Percentiles rank a stretch among this genome's conserved stretches.
These are phyloP conservation scores for Drosophila seclusa DNA, from an alignment of 2,888 invertebrate species.

Conservation along the genomic window DNA sequence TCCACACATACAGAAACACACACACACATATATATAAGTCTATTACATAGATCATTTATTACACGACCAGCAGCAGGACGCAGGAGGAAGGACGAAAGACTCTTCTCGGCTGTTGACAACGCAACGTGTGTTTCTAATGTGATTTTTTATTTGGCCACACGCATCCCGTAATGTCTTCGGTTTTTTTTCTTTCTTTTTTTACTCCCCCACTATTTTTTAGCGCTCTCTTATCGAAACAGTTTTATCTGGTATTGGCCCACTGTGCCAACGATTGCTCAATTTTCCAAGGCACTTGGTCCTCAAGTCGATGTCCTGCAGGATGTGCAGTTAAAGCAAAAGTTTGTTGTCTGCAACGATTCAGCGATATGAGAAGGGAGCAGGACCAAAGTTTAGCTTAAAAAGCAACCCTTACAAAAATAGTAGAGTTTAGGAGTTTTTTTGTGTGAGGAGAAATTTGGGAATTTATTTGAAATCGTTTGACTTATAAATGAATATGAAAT, in stretches of 20 bases:
- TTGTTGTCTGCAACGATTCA: slow-evolving; percentile 3
- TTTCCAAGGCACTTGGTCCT: slow-evolving; percentile 49
- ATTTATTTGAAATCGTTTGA: background rate
- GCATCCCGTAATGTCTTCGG: slow-evolving; percentile 44
- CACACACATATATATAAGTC: slow-evolving; percentile 40
- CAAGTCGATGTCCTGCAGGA: background rate
- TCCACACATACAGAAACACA: background rate
- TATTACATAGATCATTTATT: slow-evolving; percentile 83
- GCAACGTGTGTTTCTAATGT: slow-evolving; percentile 82
- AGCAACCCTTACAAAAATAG: background rate
- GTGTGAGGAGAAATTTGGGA: background rate
- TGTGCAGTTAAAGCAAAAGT: background rate
- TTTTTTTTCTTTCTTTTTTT: slow-evolving; percentile 32
- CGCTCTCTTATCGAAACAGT: slow-evolving; percentile 55
- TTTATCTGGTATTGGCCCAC: slow-evolving; percentile 45
- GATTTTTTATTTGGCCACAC: slow-evolving; percentile 71
- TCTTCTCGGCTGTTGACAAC: slow-evolving; percentile 50
- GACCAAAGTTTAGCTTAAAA: background rate
- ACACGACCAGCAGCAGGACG: slow-evolving; percentile 49
- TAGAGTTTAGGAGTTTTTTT: background rate
- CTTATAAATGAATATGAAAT: too few species aligned
- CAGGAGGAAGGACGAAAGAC: slow-evolving; percentile 18
- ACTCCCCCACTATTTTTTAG: slow-evolving; percentile 47
- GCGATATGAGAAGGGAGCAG: background rate
- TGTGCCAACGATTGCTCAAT: slow-evolving; percentile 51